Evolutionary conservation across 1,140 invertebrate genomes (phyloP).

Genomic region (Drosophila baimaii): DNA sequence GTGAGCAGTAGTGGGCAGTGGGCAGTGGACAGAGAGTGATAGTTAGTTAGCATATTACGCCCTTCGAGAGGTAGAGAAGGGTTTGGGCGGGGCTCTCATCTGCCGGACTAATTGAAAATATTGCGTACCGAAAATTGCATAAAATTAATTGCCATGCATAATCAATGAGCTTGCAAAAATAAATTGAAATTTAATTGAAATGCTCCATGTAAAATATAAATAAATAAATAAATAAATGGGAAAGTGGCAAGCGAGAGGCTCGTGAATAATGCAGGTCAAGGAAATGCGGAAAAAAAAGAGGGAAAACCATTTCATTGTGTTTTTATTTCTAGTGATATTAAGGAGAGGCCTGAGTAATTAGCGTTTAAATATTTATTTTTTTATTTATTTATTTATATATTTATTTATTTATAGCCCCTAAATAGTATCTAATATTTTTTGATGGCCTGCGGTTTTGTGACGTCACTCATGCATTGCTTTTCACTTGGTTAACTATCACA

Average conservation of each 20-base stretch:
- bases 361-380: slow-evolving; percentile 2
- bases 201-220: slow-evolving; percentile 29
- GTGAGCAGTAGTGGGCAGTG: neutral
- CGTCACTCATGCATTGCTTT: neutral
- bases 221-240: slow-evolving; percentile 34
- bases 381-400: too few relatives aligned
- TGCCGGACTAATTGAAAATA: slow-evolving; percentile 46
- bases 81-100: slow-evolving; percentile 1
- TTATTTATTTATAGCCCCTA: slow-evolving; percentile 1
- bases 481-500: too few relatives aligned
- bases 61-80: neutral
- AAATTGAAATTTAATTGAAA: slow-evolving; percentile 65
- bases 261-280: slow-evolving; percentile 40
- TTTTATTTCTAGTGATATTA: slow-evolving; percentile 1
- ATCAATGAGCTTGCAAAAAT: slow-evolving; percentile 50
- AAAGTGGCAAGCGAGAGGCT: slow-evolving; percentile 14
- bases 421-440: neutral
- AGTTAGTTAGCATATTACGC: slow-evolving; percentile 23
- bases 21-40: neutral
- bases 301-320: slow-evolving; percentile 1
- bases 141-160: slow-evolving; percentile 58
- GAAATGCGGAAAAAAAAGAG: neutral
- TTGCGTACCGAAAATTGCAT: slow-evolving; percentile 33
- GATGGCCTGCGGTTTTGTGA: neutral
- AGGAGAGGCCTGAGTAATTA: slow-evolving; percentile 4